phyloP scores from a whole-genome alignment of 1,140 invertebrate species.

The Ylistrum balloti region DNA sequence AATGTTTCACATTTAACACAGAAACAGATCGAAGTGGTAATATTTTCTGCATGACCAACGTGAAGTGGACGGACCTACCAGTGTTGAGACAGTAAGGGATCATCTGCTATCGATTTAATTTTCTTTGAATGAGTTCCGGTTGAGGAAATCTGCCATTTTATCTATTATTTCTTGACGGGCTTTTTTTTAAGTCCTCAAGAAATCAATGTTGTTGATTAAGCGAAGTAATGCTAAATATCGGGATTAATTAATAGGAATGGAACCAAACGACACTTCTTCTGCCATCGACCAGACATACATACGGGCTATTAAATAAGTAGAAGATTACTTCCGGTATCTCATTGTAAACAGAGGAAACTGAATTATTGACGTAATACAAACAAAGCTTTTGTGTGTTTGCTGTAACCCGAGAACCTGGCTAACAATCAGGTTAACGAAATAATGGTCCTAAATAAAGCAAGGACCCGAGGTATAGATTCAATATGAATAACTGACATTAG shows the following conservation, averaged over 20 bases:
- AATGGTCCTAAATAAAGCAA: not conserved
- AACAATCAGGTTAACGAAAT: not conserved
- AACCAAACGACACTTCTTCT: not conserved
- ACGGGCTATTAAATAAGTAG: constrained; percentile 25
- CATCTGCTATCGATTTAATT: not conserved
- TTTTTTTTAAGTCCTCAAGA: not conserved
- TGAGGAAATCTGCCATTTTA: not conserved
- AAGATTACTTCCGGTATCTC: not conserved
- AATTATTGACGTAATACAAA: constrained; percentile 18
- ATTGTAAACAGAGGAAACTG: not conserved
- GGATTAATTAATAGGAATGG: not conserved
- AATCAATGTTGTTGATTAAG: not conserved
- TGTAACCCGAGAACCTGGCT: not conserved
- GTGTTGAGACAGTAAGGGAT: not conserved
- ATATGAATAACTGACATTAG: too few species aligned
- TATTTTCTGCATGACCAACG: not conserved
- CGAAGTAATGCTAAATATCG: not conserved
- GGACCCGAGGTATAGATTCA: too few species aligned
- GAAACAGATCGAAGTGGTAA: not conserved
- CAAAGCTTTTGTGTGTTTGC: not conserved
- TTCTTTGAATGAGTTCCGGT: constrained; percentile 5
- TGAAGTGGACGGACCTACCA: not conserved
- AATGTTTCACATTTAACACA: not conserved
- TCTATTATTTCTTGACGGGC: not conserved
- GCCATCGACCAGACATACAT: not conserved